A percentile compares a stretch with the other conserved stretches of the same genome.
Conservation (phyloP, 2,888 invertebrate genomes). For the Mythimna impura region DNA sequence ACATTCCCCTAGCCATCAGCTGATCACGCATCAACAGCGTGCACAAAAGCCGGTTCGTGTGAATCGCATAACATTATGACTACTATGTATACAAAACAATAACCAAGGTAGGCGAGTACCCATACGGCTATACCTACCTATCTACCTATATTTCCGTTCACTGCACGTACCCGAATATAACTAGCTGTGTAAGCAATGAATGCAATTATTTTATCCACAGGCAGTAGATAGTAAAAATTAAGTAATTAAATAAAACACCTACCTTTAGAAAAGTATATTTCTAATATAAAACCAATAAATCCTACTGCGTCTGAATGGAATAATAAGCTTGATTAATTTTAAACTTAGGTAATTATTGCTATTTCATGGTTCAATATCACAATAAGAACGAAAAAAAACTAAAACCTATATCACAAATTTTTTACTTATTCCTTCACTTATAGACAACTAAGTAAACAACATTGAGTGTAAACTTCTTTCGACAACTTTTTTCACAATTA, state of each 20-base stretch:
- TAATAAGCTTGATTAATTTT: no score
- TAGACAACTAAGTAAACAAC: neutral
- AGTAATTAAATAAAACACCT: neutral
- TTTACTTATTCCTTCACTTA: neutral
- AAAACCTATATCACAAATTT: neutral
- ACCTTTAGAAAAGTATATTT: no score
- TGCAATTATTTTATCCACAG: neutral
- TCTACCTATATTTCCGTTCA: constrained; percentile 10
- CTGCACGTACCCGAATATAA: constrained; percentile 26
- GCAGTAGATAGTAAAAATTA: neutral
- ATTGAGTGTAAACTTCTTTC: neutral
- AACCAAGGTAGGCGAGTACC: constrained; percentile 40
- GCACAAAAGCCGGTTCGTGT: constrained; percentile 75
- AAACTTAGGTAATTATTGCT: no score
- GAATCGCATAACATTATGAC: constrained; percentile 51
- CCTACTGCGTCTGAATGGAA: no score
- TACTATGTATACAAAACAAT: constrained; percentile 49
- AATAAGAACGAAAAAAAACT: neutral
- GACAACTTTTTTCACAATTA: neutral
- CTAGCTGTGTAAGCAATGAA: constrained; percentile 12
- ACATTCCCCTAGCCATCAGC: constrained; percentile 68
- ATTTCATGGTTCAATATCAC: no score
- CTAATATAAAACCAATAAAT: no score
- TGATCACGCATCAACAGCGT: constrained; percentile 81
- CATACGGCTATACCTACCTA: constrained; percentile 4